These are phyloP conservation scores for Notodonta dromedarius DNA, from an alignment of 2,888 invertebrate genomes.

Conservation along the genomic window DNA sequence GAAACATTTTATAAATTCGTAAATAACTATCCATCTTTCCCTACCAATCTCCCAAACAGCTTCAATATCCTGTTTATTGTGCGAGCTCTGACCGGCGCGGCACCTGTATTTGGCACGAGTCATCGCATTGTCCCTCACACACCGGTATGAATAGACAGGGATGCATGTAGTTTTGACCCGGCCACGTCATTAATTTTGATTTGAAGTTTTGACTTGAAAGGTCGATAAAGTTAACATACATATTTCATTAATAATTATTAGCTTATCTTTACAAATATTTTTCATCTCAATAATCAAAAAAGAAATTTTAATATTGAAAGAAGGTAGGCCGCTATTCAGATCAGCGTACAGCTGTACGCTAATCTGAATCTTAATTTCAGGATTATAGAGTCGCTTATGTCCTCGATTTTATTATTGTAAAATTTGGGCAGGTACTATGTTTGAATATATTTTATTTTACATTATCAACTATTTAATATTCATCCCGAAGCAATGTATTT, in stretches of 20 bases:
- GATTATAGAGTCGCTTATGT: too few species aligned
- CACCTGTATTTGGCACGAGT: background rate
- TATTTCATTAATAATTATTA: too few species aligned
- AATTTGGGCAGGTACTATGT: background rate
- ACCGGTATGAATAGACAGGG: slow-evolving; percentile 11
- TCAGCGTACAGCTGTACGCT: too few species aligned
- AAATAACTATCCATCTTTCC: background rate
- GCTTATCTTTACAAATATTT: too few species aligned
- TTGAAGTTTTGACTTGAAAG: slow-evolving; percentile 7
- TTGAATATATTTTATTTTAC: background rate
- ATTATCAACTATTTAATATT: slow-evolving; percentile 5
- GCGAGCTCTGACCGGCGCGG: slow-evolving; percentile 16
- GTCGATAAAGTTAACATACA: too few species aligned
- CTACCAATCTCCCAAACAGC: background rate
- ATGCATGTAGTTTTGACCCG: slow-evolving; percentile 13
- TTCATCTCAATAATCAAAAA: too few species aligned
- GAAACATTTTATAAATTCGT: too few species aligned
- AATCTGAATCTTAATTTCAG: too few species aligned
- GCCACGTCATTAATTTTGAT: slow-evolving; percentile 34
- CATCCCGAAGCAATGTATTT: background rate
- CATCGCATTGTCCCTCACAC: slow-evolving; percentile 6
- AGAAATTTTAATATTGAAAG: too few species aligned
- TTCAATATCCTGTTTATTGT: slow-evolving; percentile 29
- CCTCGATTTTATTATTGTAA: too few species aligned
- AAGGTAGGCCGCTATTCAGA: too few species aligned